Evolutionary conservation across 2,888 invertebrate genomes (phyloP).

Genomic region (Halictus quadricinctus): DNA sequence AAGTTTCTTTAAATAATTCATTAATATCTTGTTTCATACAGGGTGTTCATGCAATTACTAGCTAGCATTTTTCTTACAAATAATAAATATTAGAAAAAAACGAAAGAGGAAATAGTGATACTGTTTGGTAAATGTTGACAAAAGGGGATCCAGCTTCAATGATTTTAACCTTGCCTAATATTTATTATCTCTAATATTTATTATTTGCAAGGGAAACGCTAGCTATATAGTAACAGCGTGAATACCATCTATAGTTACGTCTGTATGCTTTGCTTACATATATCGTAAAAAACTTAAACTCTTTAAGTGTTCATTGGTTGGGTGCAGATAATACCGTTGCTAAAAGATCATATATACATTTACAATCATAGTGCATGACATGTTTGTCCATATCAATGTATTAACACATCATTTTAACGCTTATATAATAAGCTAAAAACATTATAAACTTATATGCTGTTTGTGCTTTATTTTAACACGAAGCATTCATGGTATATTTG

Average conservation of each 20-base stretch:
- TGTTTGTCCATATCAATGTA: conserved; percentile 18
- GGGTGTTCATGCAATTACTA: background rate
- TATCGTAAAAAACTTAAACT: background rate
- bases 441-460: conserved; percentile 34
- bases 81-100: background rate
- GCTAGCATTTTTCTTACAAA: background rate
- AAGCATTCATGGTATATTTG: conserved; percentile 33
- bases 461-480: conserved; percentile 58
- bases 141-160: too few relatives aligned
- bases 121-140: too few relatives aligned
- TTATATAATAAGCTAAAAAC: conserved; percentile 16
- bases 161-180: too few relatives aligned
- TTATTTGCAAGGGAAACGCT: background rate
- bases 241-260: background rate
- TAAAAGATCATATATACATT: conserved; percentile 2
- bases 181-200: background rate
- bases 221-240: background rate
- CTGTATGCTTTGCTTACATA: conserved; percentile 20
- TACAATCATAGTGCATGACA: conserved; percentile 36
- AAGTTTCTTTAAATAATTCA: conserved; percentile 14
- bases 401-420: conserved; percentile 20
- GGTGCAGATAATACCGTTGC: background rate
- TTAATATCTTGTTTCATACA: conserved; percentile 1
- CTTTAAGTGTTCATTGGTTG: conserved; percentile 19
- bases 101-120: too few relatives aligned